phyloP scores from a whole-genome alignment of 2,113 vertebrate species.

The Prietella phreatophila region DNA sequence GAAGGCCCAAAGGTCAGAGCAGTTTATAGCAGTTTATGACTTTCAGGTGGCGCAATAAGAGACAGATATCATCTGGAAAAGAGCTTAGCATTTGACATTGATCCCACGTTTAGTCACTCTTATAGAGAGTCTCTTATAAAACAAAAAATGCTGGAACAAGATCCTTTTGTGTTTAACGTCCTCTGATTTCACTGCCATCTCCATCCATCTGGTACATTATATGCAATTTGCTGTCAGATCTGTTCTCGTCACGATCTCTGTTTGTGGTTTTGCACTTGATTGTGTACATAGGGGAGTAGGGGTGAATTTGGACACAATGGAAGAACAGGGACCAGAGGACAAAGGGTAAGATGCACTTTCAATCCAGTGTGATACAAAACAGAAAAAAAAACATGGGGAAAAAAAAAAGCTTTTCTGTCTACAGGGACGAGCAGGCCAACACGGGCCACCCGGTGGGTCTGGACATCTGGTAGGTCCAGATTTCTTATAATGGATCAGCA shows the following conservation, averaged over 20 bases:
- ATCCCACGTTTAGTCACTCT: not conserved
- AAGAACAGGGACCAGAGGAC: conserved; percentile 65
- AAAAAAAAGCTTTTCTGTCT: not conserved
- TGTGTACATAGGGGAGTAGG: conserved; percentile 65
- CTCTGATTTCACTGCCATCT: not conserved
- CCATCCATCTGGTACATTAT: not conserved
- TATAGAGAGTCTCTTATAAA: not conserved
- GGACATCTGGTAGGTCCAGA: conserved; percentile 69
- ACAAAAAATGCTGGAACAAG: not conserved
- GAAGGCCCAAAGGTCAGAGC: conserved; percentile 76
- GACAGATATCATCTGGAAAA: conserved; percentile 18
- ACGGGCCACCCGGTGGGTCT: conserved; percentile 71
- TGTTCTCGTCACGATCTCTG: not conserved
- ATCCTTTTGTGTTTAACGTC: not conserved
- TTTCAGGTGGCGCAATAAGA: conserved; percentile 27
- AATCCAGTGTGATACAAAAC: not conserved
- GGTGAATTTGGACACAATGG: conserved; percentile 69
- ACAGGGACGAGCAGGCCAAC: conserved; percentile 75
- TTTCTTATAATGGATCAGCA: not conserved
- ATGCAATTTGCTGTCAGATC: not conserved
- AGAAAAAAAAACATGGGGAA: not conserved
- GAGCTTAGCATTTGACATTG: conserved; percentile 2
- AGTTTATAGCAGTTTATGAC: conserved; percentile 32
- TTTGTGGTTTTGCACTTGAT: not conserved
- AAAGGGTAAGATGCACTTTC: conserved; percentile 61